phyloP scores from a whole-genome alignment of 1,140 invertebrate species.

The Bilobella aurantiaca region DNA sequence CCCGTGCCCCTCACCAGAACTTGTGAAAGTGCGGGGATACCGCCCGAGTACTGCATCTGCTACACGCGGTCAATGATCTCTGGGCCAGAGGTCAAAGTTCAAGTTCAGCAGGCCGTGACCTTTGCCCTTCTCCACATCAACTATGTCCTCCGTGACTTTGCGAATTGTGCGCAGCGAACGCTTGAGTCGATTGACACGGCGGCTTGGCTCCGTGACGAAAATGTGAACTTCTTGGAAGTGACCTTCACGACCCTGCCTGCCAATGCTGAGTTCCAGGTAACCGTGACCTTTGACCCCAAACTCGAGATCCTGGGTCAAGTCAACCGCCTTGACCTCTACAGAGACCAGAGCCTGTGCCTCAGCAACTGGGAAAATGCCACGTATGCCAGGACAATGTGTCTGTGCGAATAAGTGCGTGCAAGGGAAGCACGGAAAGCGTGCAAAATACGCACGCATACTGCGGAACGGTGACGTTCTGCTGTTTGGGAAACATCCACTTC shows the following conservation, averaged over 20 bases:
- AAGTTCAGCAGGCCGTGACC: not conserved
- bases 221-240: not conserved
- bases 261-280: not conserved
- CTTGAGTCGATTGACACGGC: not conserved
- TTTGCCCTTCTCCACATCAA: not conserved
- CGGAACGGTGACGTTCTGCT: too few relatives aligned
- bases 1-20: not conserved
- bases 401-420: too few relatives aligned
- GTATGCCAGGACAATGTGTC: not conserved
- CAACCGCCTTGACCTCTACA: not conserved
- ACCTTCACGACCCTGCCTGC: not conserved
- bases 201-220: not conserved
- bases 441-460: too few relatives aligned
- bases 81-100: not conserved
- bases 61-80: not conserved
- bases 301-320: not conserved
- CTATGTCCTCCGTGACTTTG: not conserved
- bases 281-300: not conserved
- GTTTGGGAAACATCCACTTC: too few relatives aligned
- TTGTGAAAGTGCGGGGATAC: not conserved
- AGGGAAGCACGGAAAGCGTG: too few relatives aligned
- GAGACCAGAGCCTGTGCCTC: not conserved
- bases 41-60: not conserved
- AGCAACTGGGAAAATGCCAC: not conserved
- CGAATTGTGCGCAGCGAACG: not conserved